phyloP scores from a whole-genome alignment of 2,113 vertebrate species.

The Corvus moneduloides region DNA sequence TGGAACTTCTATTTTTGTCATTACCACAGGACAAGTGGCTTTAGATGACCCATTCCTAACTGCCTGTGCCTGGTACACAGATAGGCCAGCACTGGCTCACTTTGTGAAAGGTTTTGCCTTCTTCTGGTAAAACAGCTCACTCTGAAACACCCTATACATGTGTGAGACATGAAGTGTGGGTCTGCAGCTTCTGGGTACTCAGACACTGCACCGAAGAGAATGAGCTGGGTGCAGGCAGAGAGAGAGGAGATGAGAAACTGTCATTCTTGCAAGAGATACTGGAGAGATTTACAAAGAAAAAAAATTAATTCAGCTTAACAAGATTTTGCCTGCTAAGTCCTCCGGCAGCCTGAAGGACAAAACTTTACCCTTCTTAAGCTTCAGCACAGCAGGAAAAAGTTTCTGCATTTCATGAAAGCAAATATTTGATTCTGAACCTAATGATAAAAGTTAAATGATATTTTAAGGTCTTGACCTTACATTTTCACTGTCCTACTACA shows the following conservation, averaged over 20 bases:
- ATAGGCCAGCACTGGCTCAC: not conserved
- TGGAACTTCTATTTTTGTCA: not conserved
- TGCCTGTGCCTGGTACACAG: not conserved
- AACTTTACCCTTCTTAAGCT: not conserved
- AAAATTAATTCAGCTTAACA: not conserved
- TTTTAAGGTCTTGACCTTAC: constrained; percentile 15
- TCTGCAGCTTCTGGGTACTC: not conserved
- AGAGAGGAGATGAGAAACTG: not conserved
- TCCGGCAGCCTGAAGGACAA: not conserved
- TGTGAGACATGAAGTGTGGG: not conserved
- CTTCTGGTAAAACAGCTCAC: not conserved
- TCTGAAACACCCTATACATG: not conserved
- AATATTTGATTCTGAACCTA: constrained; percentile 37
- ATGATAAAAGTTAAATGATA: not conserved
- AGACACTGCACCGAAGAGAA: not conserved
- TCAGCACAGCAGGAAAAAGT: not conserved
- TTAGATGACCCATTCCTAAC: not conserved
- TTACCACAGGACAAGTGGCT: not conserved
- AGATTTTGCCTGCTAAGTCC: constrained; percentile 14
- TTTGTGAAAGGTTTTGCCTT: not conserved
- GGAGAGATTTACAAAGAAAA: not conserved
- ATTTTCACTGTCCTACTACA: not conserved
- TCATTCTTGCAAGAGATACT: not conserved
- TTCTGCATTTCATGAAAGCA: constrained; percentile 15
- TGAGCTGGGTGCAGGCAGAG: not conserved